Conservation (phyloP, 2,797 vertebrate species). For the Parauchenoglanis ngamensis region DNA sequence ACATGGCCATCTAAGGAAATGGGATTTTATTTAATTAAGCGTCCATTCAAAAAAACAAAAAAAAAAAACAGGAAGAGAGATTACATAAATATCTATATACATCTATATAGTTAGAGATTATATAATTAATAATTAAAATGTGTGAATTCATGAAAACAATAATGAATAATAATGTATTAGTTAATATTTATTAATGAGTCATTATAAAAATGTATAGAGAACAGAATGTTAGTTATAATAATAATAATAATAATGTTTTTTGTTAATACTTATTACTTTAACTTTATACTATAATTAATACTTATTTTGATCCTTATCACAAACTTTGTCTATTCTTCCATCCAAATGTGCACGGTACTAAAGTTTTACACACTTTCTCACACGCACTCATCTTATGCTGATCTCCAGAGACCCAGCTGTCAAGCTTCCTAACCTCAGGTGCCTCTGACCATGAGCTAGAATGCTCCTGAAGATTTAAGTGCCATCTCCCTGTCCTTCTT, state of each 20-base stretch:
- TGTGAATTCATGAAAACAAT: neutral
- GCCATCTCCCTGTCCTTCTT: conserved; percentile 12
- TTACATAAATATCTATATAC: neutral
- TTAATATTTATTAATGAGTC: neutral
- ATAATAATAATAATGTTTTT: neutral
- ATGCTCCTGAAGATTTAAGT: conserved; percentile 17
- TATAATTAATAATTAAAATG: neutral
- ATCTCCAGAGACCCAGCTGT: neutral
- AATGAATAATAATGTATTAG: neutral
- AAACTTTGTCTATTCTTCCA: neutral
- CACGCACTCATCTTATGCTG: conserved; percentile 14
- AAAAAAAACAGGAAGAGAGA: neutral
- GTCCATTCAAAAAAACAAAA: neutral
- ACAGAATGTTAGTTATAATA: neutral
- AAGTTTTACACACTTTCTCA: conserved; percentile 15
- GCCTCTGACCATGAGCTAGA: conserved; percentile 14
- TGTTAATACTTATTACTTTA: too few species aligned
- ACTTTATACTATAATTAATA: too few species aligned
- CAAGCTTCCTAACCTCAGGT: conserved; percentile 15
- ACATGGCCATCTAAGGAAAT: neutral
- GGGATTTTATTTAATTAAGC: neutral
- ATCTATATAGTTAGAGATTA: neutral
- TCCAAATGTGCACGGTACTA: conserved; percentile 15
- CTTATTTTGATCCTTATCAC: too few species aligned
- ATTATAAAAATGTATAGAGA: neutral